Evolutionary conservation across 2,888 invertebrate genomes (phyloP).

Genomic region (Horisme vitalbata): DNA sequence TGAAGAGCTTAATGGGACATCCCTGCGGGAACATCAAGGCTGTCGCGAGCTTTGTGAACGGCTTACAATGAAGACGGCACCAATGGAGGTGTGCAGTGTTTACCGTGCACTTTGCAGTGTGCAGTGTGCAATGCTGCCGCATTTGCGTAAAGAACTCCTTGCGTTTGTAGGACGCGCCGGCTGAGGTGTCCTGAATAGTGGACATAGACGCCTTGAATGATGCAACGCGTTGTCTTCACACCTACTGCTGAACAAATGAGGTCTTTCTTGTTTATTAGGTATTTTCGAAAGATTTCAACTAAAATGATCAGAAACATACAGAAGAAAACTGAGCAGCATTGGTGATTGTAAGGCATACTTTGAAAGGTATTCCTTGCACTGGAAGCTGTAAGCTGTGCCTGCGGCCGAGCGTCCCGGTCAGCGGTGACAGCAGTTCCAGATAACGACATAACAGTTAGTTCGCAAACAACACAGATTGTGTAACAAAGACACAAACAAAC

Average conservation of each 20-base stretch:
- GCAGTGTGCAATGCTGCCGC: not conserved
- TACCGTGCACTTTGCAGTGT: too few species aligned
- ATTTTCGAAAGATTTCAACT: too few species aligned
- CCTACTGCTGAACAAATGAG: not conserved
- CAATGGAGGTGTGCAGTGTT: too few species aligned
- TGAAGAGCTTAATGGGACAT: constrained; percentile 8
- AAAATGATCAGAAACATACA: too few species aligned
- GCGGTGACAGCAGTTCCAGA: not conserved
- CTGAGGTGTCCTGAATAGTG: constrained; percentile 1
- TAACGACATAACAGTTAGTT: not conserved
- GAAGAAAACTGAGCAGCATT: too few species aligned
- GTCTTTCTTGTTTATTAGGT: not conserved
- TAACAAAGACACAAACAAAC: constrained; percentile 1
- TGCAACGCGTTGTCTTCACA: too few species aligned
- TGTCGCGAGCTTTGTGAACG: not conserved
- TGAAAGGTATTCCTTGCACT: too few species aligned
- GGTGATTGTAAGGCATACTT: too few species aligned
- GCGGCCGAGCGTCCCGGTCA: too few species aligned
- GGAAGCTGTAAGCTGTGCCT: too few species aligned
- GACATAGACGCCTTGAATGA: not conserved
- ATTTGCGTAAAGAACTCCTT: not conserved
- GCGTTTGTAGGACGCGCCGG: not conserved
- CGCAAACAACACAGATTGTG: not conserved
- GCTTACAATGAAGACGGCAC: not conserved
- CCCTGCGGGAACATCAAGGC: not conserved